Base-by-base conservation (phyloP, 2,113 vertebrate genomes). In the Pica pica region DNA sequence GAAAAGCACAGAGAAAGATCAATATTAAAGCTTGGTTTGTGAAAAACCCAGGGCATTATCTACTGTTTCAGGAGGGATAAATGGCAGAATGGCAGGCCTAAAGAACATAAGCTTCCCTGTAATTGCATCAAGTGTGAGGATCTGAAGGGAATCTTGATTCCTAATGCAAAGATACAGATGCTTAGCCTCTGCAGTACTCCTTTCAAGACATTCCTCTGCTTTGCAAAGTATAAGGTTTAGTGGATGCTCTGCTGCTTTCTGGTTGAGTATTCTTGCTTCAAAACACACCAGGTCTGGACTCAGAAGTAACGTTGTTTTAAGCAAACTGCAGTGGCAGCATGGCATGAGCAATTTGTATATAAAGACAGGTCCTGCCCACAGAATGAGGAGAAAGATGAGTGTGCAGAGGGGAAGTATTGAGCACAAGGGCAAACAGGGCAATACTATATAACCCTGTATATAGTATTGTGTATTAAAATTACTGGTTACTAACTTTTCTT, bases 131-230 rank as follows among this genome's bases (percentile, higher is more conserved):
- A 64, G 22, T 57, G 15, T 80, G 82, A 79, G 55, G 39, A 83
- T 91, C 67, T 90, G 78, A 94, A 76, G 21, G 13, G 70, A 95
- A 87, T 95, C 81, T 79, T 89, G 70, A 79, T 93, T 95, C 33
- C 20, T 71, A 35, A 46, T 33, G 44, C 37, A 53, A 91, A 87
- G 41, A 69, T 50, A 85, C 9, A 61, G 37, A 73, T 73, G 39
- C 26, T n/a, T 71, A 33, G 9, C 31, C 19, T 69, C 46, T 73
- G 52, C 21, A 79, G 41, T 37, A 52, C 46, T 69, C 78, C 20
- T 49, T 85, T 87, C 0, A 42, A 83, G 78, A 76, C 33, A 55
- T 42, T 26, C 8, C 6, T 82, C 23, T 26, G 10, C 28, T 57
- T 69, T 65, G 21, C 37, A 61, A 12, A 46, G 27, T 60, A 13